Evolutionary conservation across 2,888 invertebrate species (phyloP), one percentile per base, ranked within the genome.

Genomic region (Rambutsinella grinnellia): DNA sequence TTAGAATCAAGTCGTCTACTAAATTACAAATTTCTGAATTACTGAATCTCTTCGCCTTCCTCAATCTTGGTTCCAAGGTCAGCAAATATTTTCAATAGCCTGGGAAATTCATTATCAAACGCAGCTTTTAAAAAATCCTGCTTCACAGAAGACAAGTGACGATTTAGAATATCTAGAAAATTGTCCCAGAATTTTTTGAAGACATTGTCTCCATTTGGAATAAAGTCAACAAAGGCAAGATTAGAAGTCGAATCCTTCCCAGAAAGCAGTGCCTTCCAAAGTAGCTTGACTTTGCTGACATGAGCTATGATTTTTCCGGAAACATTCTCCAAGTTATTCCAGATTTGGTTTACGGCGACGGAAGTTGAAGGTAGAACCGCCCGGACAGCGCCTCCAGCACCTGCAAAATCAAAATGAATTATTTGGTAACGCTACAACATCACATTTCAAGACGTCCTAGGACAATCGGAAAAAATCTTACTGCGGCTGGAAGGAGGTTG

Each of bases 81-180:
- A 26, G 92, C 90, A 86, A 93, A 94, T 82, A 93, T 90, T 84
- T 93, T 91, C n/a, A 96, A 87, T 47, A 96, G 88, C 86, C 93
- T 94, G 3, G 95, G 95, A 86, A 92, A 96, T 86, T 96, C 95
- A 69, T 93, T 93, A 87, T 96, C 95, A 70, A 96, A 89, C 69
- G 94, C 92, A 86, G 95, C 94, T 85, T 92, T 93, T 53, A 95
- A 90, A 82, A 89, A 88, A 26, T 88, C 87, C 0, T 89, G 89
- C 23, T 87, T 88, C 86, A 77, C 57, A 79, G 82, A 26, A n/a
- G 66, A 76, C 23, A 78, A 81, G 61, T 78, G 76, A 24, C 78
- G 75, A 56, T 74, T 75, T 27, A 81, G 70, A 68, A 78, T 71
- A 28, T 79, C 79, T 68, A 81, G 63, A n/a, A 81, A 79, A 19